phyloP scores from a whole-genome alignment of 1,140 invertebrate species.

The Diorhabda carinulata region DNA sequence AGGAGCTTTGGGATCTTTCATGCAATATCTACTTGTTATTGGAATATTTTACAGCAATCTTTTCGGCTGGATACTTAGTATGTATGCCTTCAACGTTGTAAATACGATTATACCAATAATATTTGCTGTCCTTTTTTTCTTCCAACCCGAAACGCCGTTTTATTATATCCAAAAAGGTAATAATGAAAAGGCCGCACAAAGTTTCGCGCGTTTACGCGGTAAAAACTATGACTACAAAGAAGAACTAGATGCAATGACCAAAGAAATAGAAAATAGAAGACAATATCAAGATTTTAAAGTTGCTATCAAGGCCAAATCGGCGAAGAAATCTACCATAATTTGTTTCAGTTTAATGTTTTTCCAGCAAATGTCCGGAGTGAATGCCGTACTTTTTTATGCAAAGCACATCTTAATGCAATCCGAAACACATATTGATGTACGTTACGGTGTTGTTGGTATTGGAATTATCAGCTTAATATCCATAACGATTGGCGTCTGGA shows the following conservation, averaged over 20 bases:
- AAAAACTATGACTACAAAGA: conserved; percentile 58
- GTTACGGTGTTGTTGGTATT: conserved; percentile 64
- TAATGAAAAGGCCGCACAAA: conserved; percentile 58
- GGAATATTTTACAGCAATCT: conserved; percentile 62
- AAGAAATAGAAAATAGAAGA: conserved; percentile 35
- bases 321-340: conserved; percentile 53
- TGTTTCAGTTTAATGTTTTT: conserved; percentile 63
- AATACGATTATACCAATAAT: conserved; percentile 58
- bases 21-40: conserved; percentile 61
- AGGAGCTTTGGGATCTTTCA: conserved; percentile 54
- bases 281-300: neutral
- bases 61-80: conserved; percentile 48
- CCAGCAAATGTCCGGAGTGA: conserved; percentile 62
- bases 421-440: conserved; percentile 49
- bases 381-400: conserved; percentile 61
- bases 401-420: conserved; percentile 47
- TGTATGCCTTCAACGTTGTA: conserved; percentile 52
- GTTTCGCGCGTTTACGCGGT: conserved; percentile 67
- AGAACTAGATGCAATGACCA: conserved; percentile 48
- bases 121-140: conserved; percentile 55
- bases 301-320: conserved; percentile 45
- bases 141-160: conserved; percentile 66
- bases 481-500: conserved; percentile 57
- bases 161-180: conserved; percentile 55
- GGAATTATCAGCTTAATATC: conserved; percentile 67